Evolutionary conservation across 2,888 invertebrate genomes (phyloP), one percentile per base, ranked within the genome.

Genomic region (Pristionchus mayeri): DNA sequence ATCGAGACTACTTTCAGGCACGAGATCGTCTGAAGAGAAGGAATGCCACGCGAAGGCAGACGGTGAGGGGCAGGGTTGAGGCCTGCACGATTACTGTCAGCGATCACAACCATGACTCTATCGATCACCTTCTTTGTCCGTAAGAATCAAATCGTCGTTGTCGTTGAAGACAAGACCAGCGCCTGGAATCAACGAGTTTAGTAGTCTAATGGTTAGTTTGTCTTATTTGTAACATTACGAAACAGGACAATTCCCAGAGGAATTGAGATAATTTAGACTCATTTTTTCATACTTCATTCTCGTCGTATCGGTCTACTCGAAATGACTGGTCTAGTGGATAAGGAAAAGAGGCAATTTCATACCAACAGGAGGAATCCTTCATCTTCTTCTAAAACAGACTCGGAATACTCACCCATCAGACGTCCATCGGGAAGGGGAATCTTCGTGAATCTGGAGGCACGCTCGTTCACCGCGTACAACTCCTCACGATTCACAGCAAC

Each of bases 101-200:
- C 11, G 21, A 2, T 57, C 24, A 13, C 21, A 4, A 4, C n/a
- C 2, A 21, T 57, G 24, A 57, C n/a, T n/a, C n/a, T n/a, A 2
- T 24, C 34, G 13, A 44, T 21, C 6, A 63, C 63, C 63, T 40
- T n/a, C 40, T 0, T 13, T 18, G 24, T 71, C 71, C 9, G 71
- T 71, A n/a, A 71, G 40, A 13, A 71, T 71, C 71, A 71, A 16
- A 6, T 71, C 71, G 40, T 71, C 71, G 71, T 71, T 30, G n/a
- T 7, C n/a, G 44, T 71, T 44, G 71, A 71, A 71, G n/a, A 71
- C 40, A 0, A 71, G 71, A 2, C 71, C 71, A n/a, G 71, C 71
- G 40, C 71, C 71, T 71, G 3, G 4, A 71, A 40, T 11, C 9
- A 37, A 18, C 1, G 54, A 54, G n/a, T n/a, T n/a, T n/a, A n/a